Percentiles rank a stretch among this genome's conserved stretches.
These are phyloP conservation scores for Drosophila tanythrix DNA, from an alignment of 2,888 invertebrate genomes.

Conservation along the genomic window DNA sequence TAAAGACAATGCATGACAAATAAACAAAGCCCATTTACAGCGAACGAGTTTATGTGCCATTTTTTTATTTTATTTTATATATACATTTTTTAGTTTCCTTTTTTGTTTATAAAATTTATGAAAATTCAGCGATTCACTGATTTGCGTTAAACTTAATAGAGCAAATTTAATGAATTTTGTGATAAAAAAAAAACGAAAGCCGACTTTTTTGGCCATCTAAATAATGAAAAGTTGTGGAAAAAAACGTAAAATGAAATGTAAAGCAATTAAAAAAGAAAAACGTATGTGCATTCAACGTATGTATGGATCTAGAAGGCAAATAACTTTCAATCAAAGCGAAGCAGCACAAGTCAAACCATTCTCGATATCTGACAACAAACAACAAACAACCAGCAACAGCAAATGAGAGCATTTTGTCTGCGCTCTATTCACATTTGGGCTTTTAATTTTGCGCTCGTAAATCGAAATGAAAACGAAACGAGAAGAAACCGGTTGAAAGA, in stretches of 20 bases:
- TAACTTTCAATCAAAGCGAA: constrained; percentile 14
- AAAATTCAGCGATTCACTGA: constrained; percentile 34
- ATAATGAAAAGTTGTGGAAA: not conserved
- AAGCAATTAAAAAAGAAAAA: constrained; percentile 18
- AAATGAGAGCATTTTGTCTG: constrained; percentile 60
- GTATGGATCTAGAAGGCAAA: constrained; percentile 7
- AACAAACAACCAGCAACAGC: constrained; percentile 15
- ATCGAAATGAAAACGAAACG: constrained; percentile 81
- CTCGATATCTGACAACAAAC: constrained; percentile 52
- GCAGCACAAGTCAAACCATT: constrained; percentile 42
- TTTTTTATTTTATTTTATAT: constrained; percentile 21
- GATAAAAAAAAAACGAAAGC: constrained; percentile 3
- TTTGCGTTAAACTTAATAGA: constrained; percentile 42
- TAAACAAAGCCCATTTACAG: constrained; percentile 69
- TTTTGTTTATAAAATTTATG: constrained; percentile 8
- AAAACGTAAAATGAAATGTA: constrained; percentile 10
- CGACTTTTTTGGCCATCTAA: constrained; percentile 21
- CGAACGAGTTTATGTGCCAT: constrained; percentile 38
- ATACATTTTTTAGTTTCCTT: not conserved
- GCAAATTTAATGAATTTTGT: constrained; percentile 36
- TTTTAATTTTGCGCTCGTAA: constrained; percentile 77
- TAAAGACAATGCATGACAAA: constrained; percentile 71
- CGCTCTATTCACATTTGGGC: constrained; percentile 68
- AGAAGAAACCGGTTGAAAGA: constrained; percentile 64
- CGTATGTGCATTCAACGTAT: not conserved